Evolutionary conservation across 2,113 vertebrate species (phyloP).

Genomic region (Catharus fuscescens): DNA sequence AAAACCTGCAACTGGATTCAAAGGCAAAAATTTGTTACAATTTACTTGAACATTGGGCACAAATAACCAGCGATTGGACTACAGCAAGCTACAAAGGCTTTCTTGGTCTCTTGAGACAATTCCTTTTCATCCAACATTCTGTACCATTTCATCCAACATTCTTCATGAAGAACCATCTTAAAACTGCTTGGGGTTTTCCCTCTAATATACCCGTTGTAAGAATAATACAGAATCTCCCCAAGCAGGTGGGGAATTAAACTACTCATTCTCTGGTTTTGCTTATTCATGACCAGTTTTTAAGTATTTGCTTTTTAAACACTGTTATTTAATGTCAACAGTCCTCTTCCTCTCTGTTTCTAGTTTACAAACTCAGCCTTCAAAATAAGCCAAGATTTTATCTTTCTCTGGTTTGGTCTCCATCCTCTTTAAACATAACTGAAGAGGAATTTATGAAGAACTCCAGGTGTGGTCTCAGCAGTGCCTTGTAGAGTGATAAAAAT

Average conservation of each 20-base stretch:
- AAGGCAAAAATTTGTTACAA: not conserved
- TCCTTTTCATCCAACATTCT: not conserved
- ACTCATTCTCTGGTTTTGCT: not conserved
- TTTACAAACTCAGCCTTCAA: not conserved
- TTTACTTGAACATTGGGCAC: not conserved
- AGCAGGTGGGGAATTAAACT: not conserved
- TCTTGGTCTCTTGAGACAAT: not conserved
- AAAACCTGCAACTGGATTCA: not conserved
- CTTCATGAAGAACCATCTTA: not conserved
- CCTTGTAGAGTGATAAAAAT: not conserved
- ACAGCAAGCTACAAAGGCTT: not conserved
- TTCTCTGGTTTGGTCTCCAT: not conserved
- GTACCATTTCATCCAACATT: not conserved
- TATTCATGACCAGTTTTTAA: not conserved
- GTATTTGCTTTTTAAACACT: not conserved
- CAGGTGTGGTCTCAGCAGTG: not conserved
- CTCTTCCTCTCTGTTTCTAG: not conserved
- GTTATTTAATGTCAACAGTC: not conserved
- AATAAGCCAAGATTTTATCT: not conserved
- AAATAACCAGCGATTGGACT: not conserved
- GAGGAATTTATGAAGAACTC: not conserved
- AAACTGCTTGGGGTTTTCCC: not conserved
- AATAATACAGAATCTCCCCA: not conserved
- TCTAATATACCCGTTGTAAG: not conserved
- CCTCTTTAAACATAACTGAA: not conserved